Evolutionary conservation across 2,113 vertebrate genomes (phyloP), one percentile per base, ranked within the genome.

Genomic region (Eubucco bourcierii): DNA sequence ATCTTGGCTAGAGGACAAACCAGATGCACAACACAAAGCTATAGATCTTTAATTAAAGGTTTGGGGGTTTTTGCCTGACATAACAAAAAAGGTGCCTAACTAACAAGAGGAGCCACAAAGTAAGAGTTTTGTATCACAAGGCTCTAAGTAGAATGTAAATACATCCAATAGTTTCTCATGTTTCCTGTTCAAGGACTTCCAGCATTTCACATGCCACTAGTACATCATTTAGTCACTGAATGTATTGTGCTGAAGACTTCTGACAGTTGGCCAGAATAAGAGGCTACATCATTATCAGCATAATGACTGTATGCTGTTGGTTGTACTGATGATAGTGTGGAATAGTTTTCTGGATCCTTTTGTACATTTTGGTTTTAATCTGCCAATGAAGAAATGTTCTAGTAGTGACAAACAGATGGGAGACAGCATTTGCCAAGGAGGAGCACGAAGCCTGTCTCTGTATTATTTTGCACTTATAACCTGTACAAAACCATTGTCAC

Each of bases 401-500:
- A 81, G 86, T 80, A 81, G 78, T 71, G 81, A 93, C 90, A 89
- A 88, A 82, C 95, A 96, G 95, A 96, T 97, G 90, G 88, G 88
- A 87, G 47, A 46, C 44, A 80, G 39, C 65, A 19, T 75, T 94
- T 91, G 89, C 89, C 94, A 96, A 75, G 93, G 90, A 92, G 33
- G 68, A 96, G 55, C 58, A 59, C 15, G 4, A 88, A 90, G 76
- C 33, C 21, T 87, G 61, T 85, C 71, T 87, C 71, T 87, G 66
- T 80, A 91, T 96, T 87, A 83, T 90, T 94, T 55, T 89, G 78
- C 70, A 76, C 83, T 97, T 91, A 86, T 25, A 93, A 96, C 92
- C 96, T 96, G 58, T 82, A 72, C 60, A 68, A 83, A 94, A 74
- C 52, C 52, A 78, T 78, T 78, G 44, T 90, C 79, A 92, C 47